phyloP scores from a whole-genome alignment of 2,888 invertebrate genomes.

The Ormia ochracea region DNA sequence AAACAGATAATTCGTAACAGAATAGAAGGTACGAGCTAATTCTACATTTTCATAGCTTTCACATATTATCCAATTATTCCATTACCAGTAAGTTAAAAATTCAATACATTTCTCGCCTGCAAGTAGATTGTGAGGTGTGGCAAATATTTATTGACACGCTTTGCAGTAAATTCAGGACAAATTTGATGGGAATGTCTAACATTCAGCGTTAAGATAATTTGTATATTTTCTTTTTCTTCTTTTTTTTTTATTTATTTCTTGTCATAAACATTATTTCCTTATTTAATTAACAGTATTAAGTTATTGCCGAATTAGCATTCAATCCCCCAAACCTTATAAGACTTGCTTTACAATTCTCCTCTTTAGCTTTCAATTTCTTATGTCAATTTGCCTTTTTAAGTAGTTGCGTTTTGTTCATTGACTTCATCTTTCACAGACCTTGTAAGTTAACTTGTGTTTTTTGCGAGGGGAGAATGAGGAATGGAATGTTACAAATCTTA shows the following conservation, averaged over 20 bases:
- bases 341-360: neutral
- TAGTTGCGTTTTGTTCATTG: neutral
- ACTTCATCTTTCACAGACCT: neutral
- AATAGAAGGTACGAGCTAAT: no score
- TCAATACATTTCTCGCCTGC: no score
- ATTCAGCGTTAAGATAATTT: no score
- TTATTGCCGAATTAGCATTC: neutral
- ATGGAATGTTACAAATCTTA: constrained; percentile 31
- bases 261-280: neutral
- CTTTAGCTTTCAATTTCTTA: neutral
- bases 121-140: no score
- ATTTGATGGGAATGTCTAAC: no score
- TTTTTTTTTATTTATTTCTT: neutral
- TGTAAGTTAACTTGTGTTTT: neutral
- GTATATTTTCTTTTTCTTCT: neutral
- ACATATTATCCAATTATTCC: no score
- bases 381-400: neutral
- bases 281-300: constrained; percentile 24
- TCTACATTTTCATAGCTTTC: no score
- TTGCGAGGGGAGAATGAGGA: neutral
- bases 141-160: no score
- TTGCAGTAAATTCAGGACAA: no score
- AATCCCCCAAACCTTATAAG: neutral
- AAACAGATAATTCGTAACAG: no score
- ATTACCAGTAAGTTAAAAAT: no score